Evolutionary conservation across 2,797 vertebrate genomes (phyloP), one percentile per base, ranked within the genome.

Genomic region (Betta splendens): DNA sequence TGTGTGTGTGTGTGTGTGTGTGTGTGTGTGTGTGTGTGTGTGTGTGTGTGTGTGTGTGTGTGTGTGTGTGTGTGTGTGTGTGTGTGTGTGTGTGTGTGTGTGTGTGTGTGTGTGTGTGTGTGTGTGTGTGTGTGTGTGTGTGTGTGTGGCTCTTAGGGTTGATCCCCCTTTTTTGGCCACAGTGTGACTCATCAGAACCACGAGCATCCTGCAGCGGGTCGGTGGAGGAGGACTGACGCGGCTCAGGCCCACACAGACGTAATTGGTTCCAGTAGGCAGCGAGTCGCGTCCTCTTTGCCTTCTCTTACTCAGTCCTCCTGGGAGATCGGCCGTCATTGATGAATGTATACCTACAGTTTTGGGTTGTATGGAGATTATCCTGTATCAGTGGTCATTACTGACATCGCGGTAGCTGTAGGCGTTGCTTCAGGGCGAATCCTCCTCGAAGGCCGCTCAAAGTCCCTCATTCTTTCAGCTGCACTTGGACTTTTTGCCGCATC

Each of bases 241-340:
- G n/a, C n/a, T n/a, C n/a, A n/a, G n/a, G n/a, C n/a, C n/a, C n/a
- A n/a, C n/a, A n/a, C n/a, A n/a, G n/a, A n/a, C 71, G 64, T 71
- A 75, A 86, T 87, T 79, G 74, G 70, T 79, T 87, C 44, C 64
- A 84, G 72, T 71, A 57, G 70, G 72, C n/a, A 56, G 73, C 68
- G 80, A 55, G 64, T 74, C 74, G 50, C 80, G 38, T 73, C 57
- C 56, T 60, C 50, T 72, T 61, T 25, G 32, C 42, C 71, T 61
- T 61, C 7, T 39, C 28, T 48, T 53, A 25, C 47, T 68, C 13
- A 5, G 9, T 67, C 25, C 64, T 72, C 56, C n/a, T 44, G 64
- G 55, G 67, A 66, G 64, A 48, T 64, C 53, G 56, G 31, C 32
- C 72, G n/a, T n/a, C n/a, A n/a, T n/a, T n/a, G n/a, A n/a, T n/a